A percentile compares a stretch with the other conserved stretches of the same genome.
phyloP scores from a whole-genome alignment of 1,140 invertebrate species.

The Drosophila orena region DNA sequence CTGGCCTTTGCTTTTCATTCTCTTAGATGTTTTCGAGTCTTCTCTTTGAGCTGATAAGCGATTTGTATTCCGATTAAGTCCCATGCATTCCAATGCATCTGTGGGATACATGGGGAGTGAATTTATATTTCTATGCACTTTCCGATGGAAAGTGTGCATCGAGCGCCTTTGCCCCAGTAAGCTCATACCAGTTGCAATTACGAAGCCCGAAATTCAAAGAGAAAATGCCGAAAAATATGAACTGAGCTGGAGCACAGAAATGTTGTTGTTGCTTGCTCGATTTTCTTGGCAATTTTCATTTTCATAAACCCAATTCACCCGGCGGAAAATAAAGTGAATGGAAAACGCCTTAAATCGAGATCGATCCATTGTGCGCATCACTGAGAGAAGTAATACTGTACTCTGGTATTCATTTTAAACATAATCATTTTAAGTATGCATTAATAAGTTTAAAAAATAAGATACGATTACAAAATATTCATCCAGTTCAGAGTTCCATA shows the following conservation, averaged over 20 bases:
- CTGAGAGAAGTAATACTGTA: neutral
- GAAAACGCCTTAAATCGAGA: conserved; percentile 62
- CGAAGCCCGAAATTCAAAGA: conserved; percentile 21
- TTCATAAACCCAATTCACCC: conserved; percentile 58
- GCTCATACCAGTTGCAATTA: conserved; percentile 45
- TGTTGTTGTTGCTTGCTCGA: conserved; percentile 40
- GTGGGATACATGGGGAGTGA: neutral
- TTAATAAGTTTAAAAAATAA: no score
- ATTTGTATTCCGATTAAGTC: conserved; percentile 74
- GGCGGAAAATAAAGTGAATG: conserved; percentile 57
- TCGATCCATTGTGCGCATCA: conserved; percentile 28
- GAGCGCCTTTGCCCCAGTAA: conserved; percentile 31
- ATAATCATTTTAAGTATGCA: no score
- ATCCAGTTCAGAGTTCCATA: no score
- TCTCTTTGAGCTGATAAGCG: conserved; percentile 50
- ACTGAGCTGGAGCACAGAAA: conserved; percentile 8
- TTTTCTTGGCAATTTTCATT: conserved; percentile 73
- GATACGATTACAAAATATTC: no score
- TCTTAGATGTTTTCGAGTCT: neutral
- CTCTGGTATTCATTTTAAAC: neutral
- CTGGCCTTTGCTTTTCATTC: neutral
- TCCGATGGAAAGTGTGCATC: neutral
- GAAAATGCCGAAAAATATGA: conserved; percentile 23
- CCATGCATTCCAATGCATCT: conserved; percentile 43
- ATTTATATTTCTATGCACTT: conserved; percentile 32